Conservation (phyloP, 2,888 invertebrate species). For the Polylopha cassiicola region DNA sequence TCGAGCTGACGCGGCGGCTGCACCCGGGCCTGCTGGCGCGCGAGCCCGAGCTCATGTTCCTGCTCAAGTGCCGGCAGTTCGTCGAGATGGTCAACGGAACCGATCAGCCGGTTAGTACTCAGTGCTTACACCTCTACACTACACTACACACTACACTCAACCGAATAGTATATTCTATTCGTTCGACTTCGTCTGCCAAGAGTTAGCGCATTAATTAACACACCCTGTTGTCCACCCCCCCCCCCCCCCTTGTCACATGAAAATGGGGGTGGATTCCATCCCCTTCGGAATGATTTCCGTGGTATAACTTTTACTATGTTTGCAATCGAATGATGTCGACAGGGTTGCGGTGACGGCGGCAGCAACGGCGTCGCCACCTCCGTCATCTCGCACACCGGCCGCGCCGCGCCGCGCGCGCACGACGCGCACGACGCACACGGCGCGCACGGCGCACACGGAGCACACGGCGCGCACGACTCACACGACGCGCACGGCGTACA, state of each 20-base stretch:
- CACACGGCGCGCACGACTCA: slow-evolving; percentile 88
- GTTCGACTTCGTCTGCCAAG: no score
- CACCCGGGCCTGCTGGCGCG: slow-evolving; percentile 96
- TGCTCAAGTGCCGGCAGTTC: slow-evolving; percentile 98
- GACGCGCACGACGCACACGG: slow-evolving; percentile 22
- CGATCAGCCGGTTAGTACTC: slow-evolving; percentile 76
- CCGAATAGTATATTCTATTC: no score
- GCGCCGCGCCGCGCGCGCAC: slow-evolving; percentile 23
- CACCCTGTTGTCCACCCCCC: no score
- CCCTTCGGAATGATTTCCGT: not conserved
- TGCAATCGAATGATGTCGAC: slow-evolving; percentile 17
- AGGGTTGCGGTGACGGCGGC: slow-evolving; percentile 36
- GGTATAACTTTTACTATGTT: not conserved
- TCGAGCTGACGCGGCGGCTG: slow-evolving; percentile 90
- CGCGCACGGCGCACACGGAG: slow-evolving; percentile 47
- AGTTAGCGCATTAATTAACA: no score
- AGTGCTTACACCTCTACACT: slow-evolving; percentile 30
- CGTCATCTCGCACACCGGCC: slow-evolving; percentile 86
- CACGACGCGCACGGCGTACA: slow-evolving; percentile 76
- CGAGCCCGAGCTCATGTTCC: slow-evolving; percentile 94
- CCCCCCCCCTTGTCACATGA: no score
- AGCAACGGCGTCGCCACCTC: slow-evolving; percentile 80
- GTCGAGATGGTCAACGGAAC: slow-evolving; percentile 98
- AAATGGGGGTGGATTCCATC: no score
- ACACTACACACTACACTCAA: not conserved